These are phyloP conservation scores for Pogonocherus hispidulus DNA, from an alignment of 2,888 invertebrate genomes.

Conservation along the genomic window DNA sequence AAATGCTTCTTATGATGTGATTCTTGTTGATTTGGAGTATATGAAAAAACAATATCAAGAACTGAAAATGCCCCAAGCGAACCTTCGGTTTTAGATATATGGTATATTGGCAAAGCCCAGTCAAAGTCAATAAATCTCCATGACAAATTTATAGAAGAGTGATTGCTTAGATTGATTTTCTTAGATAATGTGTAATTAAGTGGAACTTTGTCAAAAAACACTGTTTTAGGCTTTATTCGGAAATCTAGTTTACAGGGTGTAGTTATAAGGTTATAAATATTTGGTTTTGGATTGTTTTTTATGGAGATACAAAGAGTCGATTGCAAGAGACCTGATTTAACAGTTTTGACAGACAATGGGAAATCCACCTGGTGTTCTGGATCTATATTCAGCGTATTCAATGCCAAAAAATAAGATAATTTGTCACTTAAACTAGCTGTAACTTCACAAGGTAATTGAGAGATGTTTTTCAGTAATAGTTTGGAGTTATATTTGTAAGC, in stretches of 20 bases:
- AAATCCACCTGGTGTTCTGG: conserved; percentile 58
- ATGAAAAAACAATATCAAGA: conserved; percentile 70
- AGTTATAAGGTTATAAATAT: conserved; percentile 70
- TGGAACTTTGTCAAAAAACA: conserved; percentile 69
- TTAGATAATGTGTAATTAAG: conserved; percentile 38
- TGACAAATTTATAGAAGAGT: conserved; percentile 71
- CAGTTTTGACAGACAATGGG: conserved; percentile 61
- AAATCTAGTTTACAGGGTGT: conserved; percentile 71
- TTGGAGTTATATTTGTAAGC: conserved; percentile 49
- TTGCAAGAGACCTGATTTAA: conserved; percentile 57
- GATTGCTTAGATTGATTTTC: conserved; percentile 72
- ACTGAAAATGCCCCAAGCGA: conserved; percentile 68
- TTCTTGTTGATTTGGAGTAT: conserved; percentile 67
- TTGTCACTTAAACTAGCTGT: conserved; percentile 67
- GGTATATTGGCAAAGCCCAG: conserved; percentile 67
- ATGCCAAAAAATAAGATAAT: conserved; percentile 69
- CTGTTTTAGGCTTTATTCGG: conserved; percentile 62
- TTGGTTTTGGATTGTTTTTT: conserved; percentile 74
- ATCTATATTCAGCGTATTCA: conserved; percentile 56
- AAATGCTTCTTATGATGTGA: conserved; percentile 67
- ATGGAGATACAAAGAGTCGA: conserved; percentile 65
- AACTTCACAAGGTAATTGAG: conserved; percentile 70
- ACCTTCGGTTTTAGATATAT: conserved; percentile 68
- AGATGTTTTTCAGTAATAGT: conserved; percentile 72
- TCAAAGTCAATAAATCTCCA: conserved; percentile 71